phyloP scores from a whole-genome alignment of 2,113 vertebrate species.

The Rhinogobius similis region DNA sequence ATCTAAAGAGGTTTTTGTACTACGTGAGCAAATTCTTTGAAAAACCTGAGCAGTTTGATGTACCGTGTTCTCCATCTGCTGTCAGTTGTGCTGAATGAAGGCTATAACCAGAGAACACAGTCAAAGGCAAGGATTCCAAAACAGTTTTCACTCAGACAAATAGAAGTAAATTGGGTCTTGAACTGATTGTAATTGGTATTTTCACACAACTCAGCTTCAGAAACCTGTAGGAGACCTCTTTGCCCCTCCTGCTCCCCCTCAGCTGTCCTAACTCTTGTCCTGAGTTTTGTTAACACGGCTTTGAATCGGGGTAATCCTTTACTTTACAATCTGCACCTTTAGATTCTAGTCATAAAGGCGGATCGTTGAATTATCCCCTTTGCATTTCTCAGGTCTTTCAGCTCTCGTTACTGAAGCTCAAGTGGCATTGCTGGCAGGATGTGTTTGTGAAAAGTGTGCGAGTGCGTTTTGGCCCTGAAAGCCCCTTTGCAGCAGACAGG shows the following conservation, averaged over 20 bases:
- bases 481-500: slow-evolving; percentile 87
- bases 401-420: slow-evolving; percentile 87
- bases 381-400: slow-evolving; percentile 62
- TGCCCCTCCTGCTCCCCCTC: slow-evolving; percentile 47
- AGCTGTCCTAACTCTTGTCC: slow-evolving; percentile 80
- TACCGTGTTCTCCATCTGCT: slow-evolving; percentile 8
- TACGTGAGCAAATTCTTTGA: not conserved
- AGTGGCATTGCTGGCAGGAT: slow-evolving; percentile 89
- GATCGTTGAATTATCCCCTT: slow-evolving; percentile 93
- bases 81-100: slow-evolving; percentile 15
- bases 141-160: not conserved
- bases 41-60: not conserved
- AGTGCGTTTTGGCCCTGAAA: slow-evolving; percentile 85
- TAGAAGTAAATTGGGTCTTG: not conserved
- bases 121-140: not conserved
- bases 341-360: slow-evolving; percentile 69
- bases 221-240: not conserved
- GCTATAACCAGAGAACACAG: not conserved
- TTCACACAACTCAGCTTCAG: slow-evolving; percentile 31
- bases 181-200: slow-evolving; percentile 11
- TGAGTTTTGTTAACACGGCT: slow-evolving; percentile 79
- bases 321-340: slow-evolving; percentile 78
- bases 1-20: not conserved
- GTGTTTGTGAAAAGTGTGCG: slow-evolving; percentile 73
- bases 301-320: slow-evolving; percentile 84